Base-by-base conservation (phyloP, 2,113 vertebrate genomes). In the Carollia perspicillata region DNA sequence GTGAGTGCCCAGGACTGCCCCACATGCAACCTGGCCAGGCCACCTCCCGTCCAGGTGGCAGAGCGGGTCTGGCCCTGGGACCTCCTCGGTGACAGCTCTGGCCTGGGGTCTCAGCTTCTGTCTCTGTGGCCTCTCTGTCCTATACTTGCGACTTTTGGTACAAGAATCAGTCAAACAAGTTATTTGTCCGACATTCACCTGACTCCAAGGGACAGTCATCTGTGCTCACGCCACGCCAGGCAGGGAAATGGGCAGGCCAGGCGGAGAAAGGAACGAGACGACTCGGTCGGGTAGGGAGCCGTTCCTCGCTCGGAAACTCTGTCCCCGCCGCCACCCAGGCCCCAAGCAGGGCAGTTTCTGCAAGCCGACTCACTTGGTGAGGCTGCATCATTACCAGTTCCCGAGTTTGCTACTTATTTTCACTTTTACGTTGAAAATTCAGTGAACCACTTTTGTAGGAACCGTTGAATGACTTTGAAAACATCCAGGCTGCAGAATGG, bases 401-500 rank as follows among this genome's bases (percentile, higher is more conserved):
- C 5, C 22, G 7, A 37, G 33, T 79, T 22, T 55, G 49, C 80
- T 58, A 58, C 28, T 78, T 81, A 71, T 74, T 93, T 94, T 88
- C 53, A 53, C 63, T 20, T 81, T 60, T 86, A 51, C 66, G 83
- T 85, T 91, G 78, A 90, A 23, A 2, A 35, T 65, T 37, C 91
- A 77, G 66, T 16, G 60, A 95, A 83, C 20, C 44, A 80, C 86
- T 95, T 72, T 35, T 35, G 74, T 2, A 95, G 96, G 81, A 90
- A 69, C 53, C 2, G 12, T 71, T 9, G 88, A 93, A 74, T 93
- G 80, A 51, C 94, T 97, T 44, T 72, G 84, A 94, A 96, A 94
- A 89, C 81, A 95, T 89, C 78, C 87, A 74, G 97, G 84, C 85
- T 97, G 92, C 93, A 81, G 92, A 95, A 77, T 58, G 72, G 81